Evolutionary conservation across 2,888 invertebrate species (phyloP), one percentile per base, ranked within the genome.

Genomic region (Himalopsyche kuldschensis): DNA sequence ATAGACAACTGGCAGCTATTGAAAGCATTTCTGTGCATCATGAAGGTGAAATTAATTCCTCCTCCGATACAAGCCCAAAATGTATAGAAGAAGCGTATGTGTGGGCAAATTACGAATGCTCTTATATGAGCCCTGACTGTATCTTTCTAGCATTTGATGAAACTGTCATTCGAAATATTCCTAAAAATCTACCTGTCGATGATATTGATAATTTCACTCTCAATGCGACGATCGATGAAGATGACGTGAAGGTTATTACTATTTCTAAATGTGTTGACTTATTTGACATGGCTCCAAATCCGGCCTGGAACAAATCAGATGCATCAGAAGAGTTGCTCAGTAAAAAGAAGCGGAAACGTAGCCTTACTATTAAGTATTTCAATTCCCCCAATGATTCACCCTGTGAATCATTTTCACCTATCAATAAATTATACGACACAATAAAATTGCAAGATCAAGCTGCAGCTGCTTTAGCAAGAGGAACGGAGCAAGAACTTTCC

Each of bases 201-300:
- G 69, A 69, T 69, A 24, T 69, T 69, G 69, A 24, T 27, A 27
- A 69, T 27, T 69, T 69, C 27, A 69, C 69, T 30, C 30, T 69
- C 15, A 69, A 69, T 15, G 69, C 69, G 15, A 69, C 69, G 11
- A 78, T 87, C 88, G 79, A 86, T 87, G 35, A 88, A 78, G 80
- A 92, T 90, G 86, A 90, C 89, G 87, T 87, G 88, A 0, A 35
- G 35, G 8, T 76, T 31, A 91, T 90, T 87, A 87, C 89, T 6
- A 90, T 91, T 79, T 86, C 90, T 4, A 88, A 89, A 81, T 90
- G 89, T 86, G 87, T 91, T 15, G 32, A 35, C 32, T 35, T 83
- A 30, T 77, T 83, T 30, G 55, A 76, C 24, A 32, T 80, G 4
- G 24, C 30, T n/a, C 80, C 69, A 3, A 41, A 41, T 15, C 41